A percentile compares a stretch with the other conserved stretches of the same genome.
Evolutionary conservation across 2,113 vertebrate species (phyloP).

Genomic region (Phaethornis superciliosus): DNA sequence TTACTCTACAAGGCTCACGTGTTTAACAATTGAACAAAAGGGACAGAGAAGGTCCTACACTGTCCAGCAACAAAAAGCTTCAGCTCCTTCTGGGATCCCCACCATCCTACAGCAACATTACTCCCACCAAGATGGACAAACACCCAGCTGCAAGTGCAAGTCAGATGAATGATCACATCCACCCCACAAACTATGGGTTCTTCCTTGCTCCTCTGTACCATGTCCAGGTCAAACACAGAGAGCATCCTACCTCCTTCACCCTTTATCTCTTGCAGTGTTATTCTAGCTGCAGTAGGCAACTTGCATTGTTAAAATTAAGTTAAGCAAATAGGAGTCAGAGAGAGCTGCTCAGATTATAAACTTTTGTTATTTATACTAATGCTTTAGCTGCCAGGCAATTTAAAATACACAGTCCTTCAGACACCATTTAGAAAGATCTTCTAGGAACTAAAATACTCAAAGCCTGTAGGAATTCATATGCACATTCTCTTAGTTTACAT

Average conservation of each 20-base stretch:
- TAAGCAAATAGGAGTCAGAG: not conserved
- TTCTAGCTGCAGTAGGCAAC: not conserved
- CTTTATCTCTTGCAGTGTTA: not conserved
- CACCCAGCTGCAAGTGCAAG: not conserved
- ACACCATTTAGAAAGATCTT: not conserved
- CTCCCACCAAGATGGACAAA: not conserved
- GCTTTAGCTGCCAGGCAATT: not conserved
- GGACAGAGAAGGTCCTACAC: not conserved
- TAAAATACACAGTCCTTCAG: not conserved
- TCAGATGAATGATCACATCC: not conserved
- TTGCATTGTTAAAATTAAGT: not conserved
- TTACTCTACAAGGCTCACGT: not conserved
- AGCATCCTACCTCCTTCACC: not conserved
- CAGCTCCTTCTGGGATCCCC: not conserved
- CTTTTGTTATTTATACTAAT: not conserved
- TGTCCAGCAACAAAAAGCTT: not conserved
- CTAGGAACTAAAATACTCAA: not conserved
- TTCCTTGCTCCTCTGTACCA: not conserved
- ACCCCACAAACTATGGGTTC: fast-evolving
- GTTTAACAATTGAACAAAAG: not conserved
- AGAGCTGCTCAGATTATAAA: not conserved
- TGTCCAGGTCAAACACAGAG: not conserved
- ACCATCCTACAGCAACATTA: not conserved
- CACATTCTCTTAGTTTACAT: constrained; percentile 1
- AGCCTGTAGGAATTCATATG: constrained; percentile 1